phyloP scores from a whole-genome alignment of 2,888 invertebrate species.

The Hydrotaea cyrtoneurina region DNA sequence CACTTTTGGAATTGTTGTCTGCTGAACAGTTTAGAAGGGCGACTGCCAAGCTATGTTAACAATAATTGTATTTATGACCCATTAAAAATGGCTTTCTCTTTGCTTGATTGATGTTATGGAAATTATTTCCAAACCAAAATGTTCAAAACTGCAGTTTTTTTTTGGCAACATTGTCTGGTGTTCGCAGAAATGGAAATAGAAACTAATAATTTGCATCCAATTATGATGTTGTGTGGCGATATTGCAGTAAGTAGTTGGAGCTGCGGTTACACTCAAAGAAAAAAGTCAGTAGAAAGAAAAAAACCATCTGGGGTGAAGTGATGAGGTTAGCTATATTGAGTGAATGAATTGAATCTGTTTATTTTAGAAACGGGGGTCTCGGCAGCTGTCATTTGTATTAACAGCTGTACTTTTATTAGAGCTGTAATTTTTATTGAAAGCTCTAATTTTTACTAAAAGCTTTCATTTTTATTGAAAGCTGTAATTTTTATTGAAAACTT shows the following conservation, averaged over 20 bases:
- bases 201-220: not conserved
- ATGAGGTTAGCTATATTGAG: too few species aligned
- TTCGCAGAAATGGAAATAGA: not conserved
- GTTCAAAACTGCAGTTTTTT: not conserved
- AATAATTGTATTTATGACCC: conserved; percentile 13
- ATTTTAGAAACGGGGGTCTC: too few species aligned
- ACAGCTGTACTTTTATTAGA: too few species aligned
- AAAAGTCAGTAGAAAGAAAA: not conserved
- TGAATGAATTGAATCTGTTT: too few species aligned
- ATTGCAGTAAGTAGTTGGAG: not conserved
- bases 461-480: too few species aligned
- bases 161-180: not conserved
- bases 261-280: not conserved
- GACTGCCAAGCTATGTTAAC: too few species aligned
- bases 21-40: not conserved
- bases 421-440: too few species aligned
- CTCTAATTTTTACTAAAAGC: too few species aligned
- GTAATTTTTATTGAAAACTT: too few species aligned
- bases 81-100: conserved; percentile 27
- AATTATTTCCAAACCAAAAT: not conserved
- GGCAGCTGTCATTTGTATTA: too few species aligned
- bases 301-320: not conserved
- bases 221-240: not conserved
- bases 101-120: not conserved
- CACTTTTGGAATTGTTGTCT: not conserved